A percentile compares a stretch with the other conserved stretches of the same genome.
Conservation (phyloP, 2,797 vertebrate genomes). For the Lacerta bilineata region DNA sequence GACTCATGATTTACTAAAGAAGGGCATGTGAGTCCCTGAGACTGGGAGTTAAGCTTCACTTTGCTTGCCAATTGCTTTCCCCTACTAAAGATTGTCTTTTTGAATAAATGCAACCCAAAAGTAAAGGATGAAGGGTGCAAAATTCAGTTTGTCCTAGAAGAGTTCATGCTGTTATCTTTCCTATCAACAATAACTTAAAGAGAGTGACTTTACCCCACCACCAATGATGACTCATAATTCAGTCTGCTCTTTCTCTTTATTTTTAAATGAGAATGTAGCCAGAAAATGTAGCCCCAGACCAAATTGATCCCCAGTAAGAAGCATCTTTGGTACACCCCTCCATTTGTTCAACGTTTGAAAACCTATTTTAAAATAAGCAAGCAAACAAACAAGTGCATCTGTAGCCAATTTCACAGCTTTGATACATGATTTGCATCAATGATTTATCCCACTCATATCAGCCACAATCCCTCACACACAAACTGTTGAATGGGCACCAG, state of each 20-base stretch:
- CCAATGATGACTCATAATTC: conserved; percentile 10
- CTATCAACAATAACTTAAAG: conserved; percentile 62
- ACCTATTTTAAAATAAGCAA: neutral
- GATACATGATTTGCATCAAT: neutral
- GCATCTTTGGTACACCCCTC: neutral
- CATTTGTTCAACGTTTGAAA: neutral
- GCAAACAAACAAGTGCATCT: too few relatives aligned
- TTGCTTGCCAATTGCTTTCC: neutral
- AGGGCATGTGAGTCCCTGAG: neutral
- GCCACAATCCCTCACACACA: neutral
- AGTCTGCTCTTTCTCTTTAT: conserved; percentile 28
- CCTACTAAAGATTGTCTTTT: neutral
- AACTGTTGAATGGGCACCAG: neutral
- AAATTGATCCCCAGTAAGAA: neutral
- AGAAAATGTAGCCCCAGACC: too few relatives aligned
- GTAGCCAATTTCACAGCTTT: neutral
- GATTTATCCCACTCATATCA: neutral
- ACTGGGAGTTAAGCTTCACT: neutral
- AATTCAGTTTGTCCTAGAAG: too few relatives aligned
- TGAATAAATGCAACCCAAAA: conserved; percentile 30
- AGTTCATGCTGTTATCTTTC: conserved; percentile 26
- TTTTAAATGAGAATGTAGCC: neutral
- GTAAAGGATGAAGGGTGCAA: conserved; percentile 45
- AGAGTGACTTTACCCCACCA: conserved; percentile 26
- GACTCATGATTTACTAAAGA: too few relatives aligned